phyloP scores from a whole-genome alignment of 2,888 invertebrate genomes.

The Cephus spinipes region DNA sequence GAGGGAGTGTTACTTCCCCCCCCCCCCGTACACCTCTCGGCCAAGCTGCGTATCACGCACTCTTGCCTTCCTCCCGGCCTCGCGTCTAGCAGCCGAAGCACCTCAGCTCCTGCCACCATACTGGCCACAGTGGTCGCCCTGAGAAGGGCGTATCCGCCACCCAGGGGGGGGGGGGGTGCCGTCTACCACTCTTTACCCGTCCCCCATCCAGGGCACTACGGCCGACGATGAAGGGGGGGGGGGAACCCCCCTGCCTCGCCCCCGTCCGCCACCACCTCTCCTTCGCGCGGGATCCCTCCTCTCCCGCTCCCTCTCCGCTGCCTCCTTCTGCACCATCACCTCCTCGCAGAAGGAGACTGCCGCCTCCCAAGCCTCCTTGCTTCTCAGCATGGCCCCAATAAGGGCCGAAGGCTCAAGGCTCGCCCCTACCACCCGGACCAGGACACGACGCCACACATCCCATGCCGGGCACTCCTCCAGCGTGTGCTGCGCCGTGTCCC shows the following conservation, averaged over 20 bases:
- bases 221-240: no score
- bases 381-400: not conserved
- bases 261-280: not conserved
- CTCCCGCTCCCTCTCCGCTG: not conserved
- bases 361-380: not conserved
- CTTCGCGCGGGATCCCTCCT: conserved; percentile 1
- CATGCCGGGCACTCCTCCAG: conserved; percentile 7
- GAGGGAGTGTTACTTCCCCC: no score
- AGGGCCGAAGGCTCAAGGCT: not conserved
- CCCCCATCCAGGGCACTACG: no score
- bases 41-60: no score
- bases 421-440: not conserved
- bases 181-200: no score
- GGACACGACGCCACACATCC: conserved; percentile 1
- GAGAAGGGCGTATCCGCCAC: no score
- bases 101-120: no score
- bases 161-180: no score
- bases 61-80: no score
- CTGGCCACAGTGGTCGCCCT: no score
- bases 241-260: not conserved
- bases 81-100: no score
- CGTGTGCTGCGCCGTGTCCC: not conserved
- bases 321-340: conserved; percentile 7
- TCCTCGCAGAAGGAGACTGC: conserved; percentile 7
- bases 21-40: no score